These are phyloP conservation scores for Eurypyga helias DNA, from an alignment of 2,113 vertebrate genomes.

Conservation along the genomic window DNA sequence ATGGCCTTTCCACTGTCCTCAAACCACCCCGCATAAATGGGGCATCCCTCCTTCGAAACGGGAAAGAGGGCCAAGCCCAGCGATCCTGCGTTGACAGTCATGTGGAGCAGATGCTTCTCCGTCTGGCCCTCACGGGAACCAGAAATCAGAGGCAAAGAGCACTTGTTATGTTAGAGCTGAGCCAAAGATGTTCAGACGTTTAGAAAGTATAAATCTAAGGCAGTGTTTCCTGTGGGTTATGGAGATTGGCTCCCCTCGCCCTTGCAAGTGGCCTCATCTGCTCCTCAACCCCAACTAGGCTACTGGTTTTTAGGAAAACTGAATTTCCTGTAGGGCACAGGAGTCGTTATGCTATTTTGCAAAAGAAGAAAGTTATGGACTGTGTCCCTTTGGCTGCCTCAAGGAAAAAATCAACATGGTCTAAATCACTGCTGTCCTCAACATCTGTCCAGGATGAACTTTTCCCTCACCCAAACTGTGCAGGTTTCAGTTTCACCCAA, in stretches of 20 bases:
- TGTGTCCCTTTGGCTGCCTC: background rate
- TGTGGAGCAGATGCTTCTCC: background rate
- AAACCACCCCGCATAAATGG: background rate
- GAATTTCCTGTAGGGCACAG: background rate
- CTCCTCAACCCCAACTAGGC: background rate
- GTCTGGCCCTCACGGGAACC: background rate
- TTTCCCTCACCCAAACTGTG: background rate
- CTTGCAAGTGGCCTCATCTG: background rate
- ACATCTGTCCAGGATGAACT: background rate
- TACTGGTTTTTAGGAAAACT: background rate
- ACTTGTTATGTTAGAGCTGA: background rate
- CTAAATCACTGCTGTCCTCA: background rate
- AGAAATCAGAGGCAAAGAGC: background rate
- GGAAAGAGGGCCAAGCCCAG: conserved; percentile 5
- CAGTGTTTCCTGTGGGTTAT: background rate
- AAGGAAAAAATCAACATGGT: background rate
- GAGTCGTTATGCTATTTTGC: background rate
- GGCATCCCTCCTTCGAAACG: background rate
- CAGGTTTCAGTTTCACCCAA: background rate
- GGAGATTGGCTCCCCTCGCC: background rate
- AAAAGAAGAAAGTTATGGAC: background rate
- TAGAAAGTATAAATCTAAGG: background rate
- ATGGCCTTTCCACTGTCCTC: conserved; percentile 12
- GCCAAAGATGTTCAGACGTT: background rate
- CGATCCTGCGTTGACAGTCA: background rate